Base-by-base conservation (phyloP, 1,140 invertebrate genomes). In the Bombus difficillimus region DNA sequence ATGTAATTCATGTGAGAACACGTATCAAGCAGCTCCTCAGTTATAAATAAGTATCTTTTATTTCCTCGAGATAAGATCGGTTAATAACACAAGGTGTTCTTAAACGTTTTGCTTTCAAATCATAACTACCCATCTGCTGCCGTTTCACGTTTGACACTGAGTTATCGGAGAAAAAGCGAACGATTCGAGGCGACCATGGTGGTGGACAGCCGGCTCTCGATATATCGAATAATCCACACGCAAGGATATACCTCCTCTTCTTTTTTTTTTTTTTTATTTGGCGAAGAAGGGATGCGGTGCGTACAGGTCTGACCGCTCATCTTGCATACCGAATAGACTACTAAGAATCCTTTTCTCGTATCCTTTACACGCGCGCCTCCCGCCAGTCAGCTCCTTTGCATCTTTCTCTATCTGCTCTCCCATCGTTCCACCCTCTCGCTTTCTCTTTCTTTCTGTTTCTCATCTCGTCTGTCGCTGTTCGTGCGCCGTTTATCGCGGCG, bases 321-420 rank as follows among this genome's bases (percentile, higher is more conserved):
- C 92, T 87, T 90, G 92, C 88, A 93, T 93, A 92, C 91, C 84
- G 92, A 92, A 85, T 91, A 88, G 87, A 92, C 90, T 92, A 92
- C 90, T 89, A 89, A 89, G 91, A 93, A 92, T 90, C 86, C 91
- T 91, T 92, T 87, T 88, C 85, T 87, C 79, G 87, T 92, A 91
- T 92, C 87, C 89, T 91, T 85, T 88, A 88, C 88, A 91, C 90
- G 86, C 91, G 86, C 83, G 32, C 34, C 79, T 83, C 74, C 78
- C 64, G 41, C 53, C 78, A 80, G 43, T 79, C 77, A 47, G 41
- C 75, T 74, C n/a, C 72, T 41, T 10, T 15, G 82, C 41, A 41
- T 86, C 78, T 68, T 41, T 85, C 74, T 84, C 12, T 71, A 59
- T 47, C 53, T 86, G 22, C 72, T 57, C 72, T 85, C 90, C 90